Evolutionary conservation across 2,797 vertebrate species (phyloP), one percentile per base, ranked within the genome.

Genomic region (Poeciliopsis paucimaculata): DNA sequence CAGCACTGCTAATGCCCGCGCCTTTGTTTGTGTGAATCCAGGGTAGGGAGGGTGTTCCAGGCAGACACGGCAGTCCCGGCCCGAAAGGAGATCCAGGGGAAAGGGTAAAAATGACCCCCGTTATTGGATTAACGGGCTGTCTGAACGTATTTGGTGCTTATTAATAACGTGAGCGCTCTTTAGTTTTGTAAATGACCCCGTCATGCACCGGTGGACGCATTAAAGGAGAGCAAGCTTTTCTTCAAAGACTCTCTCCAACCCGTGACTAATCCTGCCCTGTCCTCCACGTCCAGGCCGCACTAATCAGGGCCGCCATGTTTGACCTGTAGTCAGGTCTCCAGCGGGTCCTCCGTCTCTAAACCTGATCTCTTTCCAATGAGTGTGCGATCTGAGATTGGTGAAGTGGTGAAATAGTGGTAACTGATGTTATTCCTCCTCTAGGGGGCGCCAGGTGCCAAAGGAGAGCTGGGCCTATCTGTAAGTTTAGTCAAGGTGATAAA

Each of bases 51-150:
- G 96, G 97, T 77, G 84, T 90, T 79, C 94, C 88, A 60, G 96
- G 96, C 73, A 91, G 88, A 78, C 86, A 90, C 0, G 95, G 96
- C n/a, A 82, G 82, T 64, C 89, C 89, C 43, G 96, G 95, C 51
- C 93, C 93, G 64, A 96, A 96, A 94, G 96, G 96, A 89, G 96
- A 96, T 87, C 88, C 87, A 81, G 96, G 97, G 72, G 94, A 96
- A 82, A 94, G 83, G 90, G 96, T 97, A 76, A 72, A 85, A 78
- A 64, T 12, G 31, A 0, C 68, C 43, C 68, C 75, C 41, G 3
- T 86, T 81, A 83, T 84, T 86, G 80, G 85, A 90, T 90, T 89
- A 88, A 55, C 46, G 31, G 57, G 2, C 79, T 78, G 78, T 41
- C 71, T 85, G 76, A 85, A 80, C 71, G 84, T 78, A 79, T 88